Evolutionary conservation across 2,888 invertebrate genomes (phyloP), one percentile per base, ranked within the genome.

Genomic region (Drosophila paucipuncta): DNA sequence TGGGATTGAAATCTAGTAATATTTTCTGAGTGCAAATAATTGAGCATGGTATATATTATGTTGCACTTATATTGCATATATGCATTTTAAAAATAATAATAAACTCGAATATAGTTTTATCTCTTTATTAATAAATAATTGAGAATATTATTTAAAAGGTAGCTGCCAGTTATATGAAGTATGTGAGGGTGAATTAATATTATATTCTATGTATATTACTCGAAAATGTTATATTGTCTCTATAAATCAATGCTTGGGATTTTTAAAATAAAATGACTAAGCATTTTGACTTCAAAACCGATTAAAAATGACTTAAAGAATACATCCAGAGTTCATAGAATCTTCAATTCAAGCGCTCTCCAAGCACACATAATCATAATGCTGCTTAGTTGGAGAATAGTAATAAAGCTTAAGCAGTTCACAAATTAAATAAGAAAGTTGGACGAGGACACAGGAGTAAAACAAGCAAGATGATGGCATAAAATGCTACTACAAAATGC

Each of bases 401-500:
- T 28, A 30, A 22, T 39, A n/a, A 49, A 63, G 41, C 41, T 33
- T 13, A 25, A 43, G 47, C 33, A 28, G 50, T 35, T 55, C 37
- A 22, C 31, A 57, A 7, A 18, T 55, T 37, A 55, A 43, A 43
- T 37, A 62, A n/a, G 5, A 35, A 30, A 30, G 43, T n/a, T 31
- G 30, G 16, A 25, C 22, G 37, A 37, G 55, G 57, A 41, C 28
- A 11, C 2, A n/a, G 41, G 30, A 49, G 28, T 57, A 39, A 18
- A 35, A 63, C 18, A 37, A 37, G 37, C 22, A 37, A 52, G 31
- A n/a, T 49, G 58, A 65, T 58, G 62, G 53, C 53, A 49, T 57
- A 33, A 39, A 53, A 62, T 58, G 39, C 31, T 58, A 61, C 31
- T 58, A 61, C 60, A 49, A 25, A 71, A 53, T 58, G 49, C 31